Evolutionary conservation across 2,797 vertebrate genomes (phyloP).

Genomic region (Lepilemur ruficaudatus): DNA sequence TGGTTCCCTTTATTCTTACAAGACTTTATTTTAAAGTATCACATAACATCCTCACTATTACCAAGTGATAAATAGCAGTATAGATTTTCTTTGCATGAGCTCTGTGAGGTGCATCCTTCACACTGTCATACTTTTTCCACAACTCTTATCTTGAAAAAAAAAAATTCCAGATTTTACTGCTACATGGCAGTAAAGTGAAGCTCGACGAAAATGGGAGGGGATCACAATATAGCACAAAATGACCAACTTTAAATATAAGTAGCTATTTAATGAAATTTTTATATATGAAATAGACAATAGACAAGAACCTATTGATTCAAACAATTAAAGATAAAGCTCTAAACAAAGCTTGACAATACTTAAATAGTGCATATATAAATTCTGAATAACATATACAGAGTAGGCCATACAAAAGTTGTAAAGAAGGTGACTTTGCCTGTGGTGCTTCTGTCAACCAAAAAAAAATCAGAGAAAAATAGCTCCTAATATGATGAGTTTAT

Average conservation of each 20-base stretch:
- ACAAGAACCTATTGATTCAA: not conserved
- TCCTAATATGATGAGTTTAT: not conserved
- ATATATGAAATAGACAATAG: not conserved
- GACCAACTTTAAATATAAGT: not conserved
- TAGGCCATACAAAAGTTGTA: not conserved
- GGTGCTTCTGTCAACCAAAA: not conserved
- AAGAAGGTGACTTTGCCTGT: not conserved
- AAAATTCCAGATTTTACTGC: not conserved
- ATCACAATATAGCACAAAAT: conserved; percentile 21
- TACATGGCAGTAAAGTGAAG: not conserved
- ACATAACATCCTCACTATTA: not conserved
- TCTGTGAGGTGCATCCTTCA: conserved; percentile 5
- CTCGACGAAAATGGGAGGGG: not conserved
- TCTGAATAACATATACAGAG: not conserved
- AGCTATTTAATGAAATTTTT: not conserved
- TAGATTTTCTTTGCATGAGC: not conserved
- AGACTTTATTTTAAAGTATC: not conserved
- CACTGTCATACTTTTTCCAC: not conserved
- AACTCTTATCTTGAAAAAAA: not conserved
- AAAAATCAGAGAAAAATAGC: not conserved
- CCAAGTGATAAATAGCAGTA: not conserved
- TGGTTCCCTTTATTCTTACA: conserved; percentile 24
- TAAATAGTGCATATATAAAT: not conserved
- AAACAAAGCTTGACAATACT: not conserved
- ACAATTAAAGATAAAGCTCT: not conserved